Evolutionary conservation across 2,113 vertebrate species (phyloP), one percentile per base, ranked within the genome.

Genomic region (Syrrhaptes paradoxus): DNA sequence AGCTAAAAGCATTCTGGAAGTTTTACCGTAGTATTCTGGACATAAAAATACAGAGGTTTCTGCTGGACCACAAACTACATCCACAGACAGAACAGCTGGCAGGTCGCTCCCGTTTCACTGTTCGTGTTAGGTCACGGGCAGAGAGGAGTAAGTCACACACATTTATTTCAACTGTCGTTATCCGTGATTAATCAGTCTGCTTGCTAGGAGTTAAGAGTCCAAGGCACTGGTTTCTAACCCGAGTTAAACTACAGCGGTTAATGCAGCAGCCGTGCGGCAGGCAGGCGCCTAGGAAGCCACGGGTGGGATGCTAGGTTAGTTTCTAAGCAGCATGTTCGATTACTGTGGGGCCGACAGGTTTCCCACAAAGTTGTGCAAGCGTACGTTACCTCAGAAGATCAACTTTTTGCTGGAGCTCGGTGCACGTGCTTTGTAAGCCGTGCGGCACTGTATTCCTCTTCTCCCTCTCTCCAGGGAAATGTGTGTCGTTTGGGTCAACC

Each of bases 341-440:
- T 29, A 85, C 54, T 38, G 95, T 4, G 32, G 91, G 65, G 51
- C 41, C 73, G 6, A 7, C 49, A 81, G 6, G 7, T 28, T 28
- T 28, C 93, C 92, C 52, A 38, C 79, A 4, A 10, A 24, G 54
- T 32, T 81, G 43, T 38, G 77, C 59, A 65, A 68, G 74, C 3
- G 93, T 96, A 98, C 96, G 13, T 99, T 99, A 99, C 99, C 99
- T 99, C 98, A 99, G 95, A 55, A 97, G 95, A 76, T 98, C 98
- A 28, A 99, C 98, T 24, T 97, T 98, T 20, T 97, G 96, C 73
- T 98, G 98, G 95, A 99, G 97, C 38, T 97, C 97, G 28, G 97
- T 70, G 52, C 98, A 98, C 12, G 98, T 93, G 93, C 96, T 96
- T 55, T 98, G 99, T 20, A 99, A 93, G 85, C 98, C 96, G 8